A percentile compares a stretch with the other conserved stretches of the same genome.
These are phyloP conservation scores for Alectura lathami DNA, from an alignment of 2,113 vertebrate species.

Conservation along the genomic window DNA sequence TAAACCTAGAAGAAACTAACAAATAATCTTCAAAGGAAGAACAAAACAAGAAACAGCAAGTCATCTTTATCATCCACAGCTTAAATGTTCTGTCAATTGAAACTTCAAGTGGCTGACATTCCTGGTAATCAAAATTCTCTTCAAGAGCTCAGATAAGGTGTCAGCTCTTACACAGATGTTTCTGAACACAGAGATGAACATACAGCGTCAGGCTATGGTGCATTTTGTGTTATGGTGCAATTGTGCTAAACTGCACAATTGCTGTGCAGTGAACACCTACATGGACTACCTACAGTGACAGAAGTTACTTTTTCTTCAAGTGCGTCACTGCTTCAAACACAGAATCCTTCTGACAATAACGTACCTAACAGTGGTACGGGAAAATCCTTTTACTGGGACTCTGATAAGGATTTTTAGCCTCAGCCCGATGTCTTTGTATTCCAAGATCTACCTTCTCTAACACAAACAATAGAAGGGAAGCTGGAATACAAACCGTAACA, in stretches of 20 bases:
- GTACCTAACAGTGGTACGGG: not conserved
- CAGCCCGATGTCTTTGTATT: not conserved
- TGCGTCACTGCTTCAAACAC: not conserved
- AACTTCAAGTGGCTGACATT: not conserved
- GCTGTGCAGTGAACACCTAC: too few species aligned
- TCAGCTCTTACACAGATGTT: not conserved
- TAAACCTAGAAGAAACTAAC: not conserved
- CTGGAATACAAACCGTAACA: not conserved
- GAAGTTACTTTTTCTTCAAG: not conserved
- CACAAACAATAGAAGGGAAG: not conserved
- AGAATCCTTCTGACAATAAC: not conserved
- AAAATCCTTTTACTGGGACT: not conserved
- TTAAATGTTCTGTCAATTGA: not conserved
- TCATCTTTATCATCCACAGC: not conserved
- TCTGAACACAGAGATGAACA: not conserved
- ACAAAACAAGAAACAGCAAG: not conserved
- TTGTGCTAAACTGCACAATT: too few species aligned
- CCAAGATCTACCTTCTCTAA: not conserved
- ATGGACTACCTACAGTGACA: not conserved
- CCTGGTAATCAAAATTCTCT: not conserved
- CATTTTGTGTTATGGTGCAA: not conserved
- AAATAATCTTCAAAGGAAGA: not conserved
- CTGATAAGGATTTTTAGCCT: not conserved
- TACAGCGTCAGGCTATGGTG: not conserved
- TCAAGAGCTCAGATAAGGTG: not conserved